Conservation (phyloP, 30 jellyfish, hydroid and myxozoan species). For the Chironex yamaguchii region DNA sequence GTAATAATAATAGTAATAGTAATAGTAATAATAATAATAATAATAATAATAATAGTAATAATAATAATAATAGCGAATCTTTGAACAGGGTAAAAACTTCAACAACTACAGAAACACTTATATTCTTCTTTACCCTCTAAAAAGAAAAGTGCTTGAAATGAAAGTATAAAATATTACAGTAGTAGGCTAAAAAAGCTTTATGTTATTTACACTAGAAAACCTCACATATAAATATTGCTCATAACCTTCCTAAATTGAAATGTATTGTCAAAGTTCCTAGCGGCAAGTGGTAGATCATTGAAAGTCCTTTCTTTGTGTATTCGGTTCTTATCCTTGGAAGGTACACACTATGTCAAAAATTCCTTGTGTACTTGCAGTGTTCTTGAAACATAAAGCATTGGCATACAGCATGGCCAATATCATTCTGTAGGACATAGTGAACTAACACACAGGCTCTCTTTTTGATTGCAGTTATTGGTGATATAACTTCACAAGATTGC, state of each 20-base stretch:
- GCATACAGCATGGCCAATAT: slow-evolving; percentile 43
- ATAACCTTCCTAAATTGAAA: slow-evolving; percentile 2
- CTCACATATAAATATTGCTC: slow-evolving; percentile 3
- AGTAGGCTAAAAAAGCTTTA: too few relatives aligned
- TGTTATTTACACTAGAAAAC: not conserved
- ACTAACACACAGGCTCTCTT: too few relatives aligned
- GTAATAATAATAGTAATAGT: too few relatives aligned
- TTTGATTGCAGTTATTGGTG: too few relatives aligned
- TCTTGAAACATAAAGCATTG: slow-evolving; percentile 51
- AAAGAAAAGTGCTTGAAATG: slow-evolving; percentile 48
- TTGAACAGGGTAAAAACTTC: slow-evolving; percentile 37
- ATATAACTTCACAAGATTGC: too few relatives aligned
- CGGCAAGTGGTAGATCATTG: slow-evolving; percentile 41
- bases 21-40: too few relatives aligned
- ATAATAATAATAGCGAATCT: not conserved
- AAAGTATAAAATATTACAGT: too few relatives aligned
- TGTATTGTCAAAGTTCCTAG: slow-evolving; percentile 36
- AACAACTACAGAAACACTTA: slow-evolving; percentile 32
- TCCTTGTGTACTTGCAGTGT: slow-evolving; percentile 60
- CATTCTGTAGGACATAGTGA: too few relatives aligned
- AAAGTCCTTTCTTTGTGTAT: slow-evolving; percentile 52
- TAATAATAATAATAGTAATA: too few relatives aligned
- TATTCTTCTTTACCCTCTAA: slow-evolving; percentile 43
- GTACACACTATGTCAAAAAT: not conserved
- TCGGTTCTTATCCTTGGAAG: slow-evolving; percentile 49